Evolutionary conservation across 1,140 invertebrate genomes (phyloP), one percentile per base, ranked within the genome.

Genomic region (Glossosoma conforme): DNA sequence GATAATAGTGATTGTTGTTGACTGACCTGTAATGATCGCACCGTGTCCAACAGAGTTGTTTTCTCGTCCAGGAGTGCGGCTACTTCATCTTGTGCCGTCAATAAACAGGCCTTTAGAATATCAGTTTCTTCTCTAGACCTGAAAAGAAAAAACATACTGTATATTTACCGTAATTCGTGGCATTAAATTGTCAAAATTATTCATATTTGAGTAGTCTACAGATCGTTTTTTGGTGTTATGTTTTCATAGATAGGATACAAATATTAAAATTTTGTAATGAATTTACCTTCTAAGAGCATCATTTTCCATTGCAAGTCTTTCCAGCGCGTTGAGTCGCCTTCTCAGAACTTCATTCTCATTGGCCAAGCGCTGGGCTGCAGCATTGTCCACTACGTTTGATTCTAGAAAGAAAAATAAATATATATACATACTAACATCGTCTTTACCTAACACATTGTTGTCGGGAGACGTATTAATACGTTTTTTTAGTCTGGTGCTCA

Each of bases 11-110:
- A n/a, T n/a, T n/a, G n/a, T n/a, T n/a, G n/a, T n/a, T n/a, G n/a
- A n/a, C 3, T 56, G 54, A 80, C 82, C 70, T 86, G 83, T 54
- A 88, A 61, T 28, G 77, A 68, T 11, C 75, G 70, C 50, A 86
- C 70, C 38, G 80, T 80, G 54, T 88, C 84, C 33, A 88, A 64
- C 19, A 90, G 67, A n/a, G 76, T 76, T 53, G 79, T 79, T 60
- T 89, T 90, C 56, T 90, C 87, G 25, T 83, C 80, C 1, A 87
- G 57, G 32, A 89, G 64, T 19, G 73, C 72, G 13, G 77, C 76
- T 1, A 87, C 82, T 42, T 88, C 81, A 54, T 87, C 85, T 62
- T 89, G 85, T 1, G 86, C 84, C 1, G 78, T 75, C 2, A 58
- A 15, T 17, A 86, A 65, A 58, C 75, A 77, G 1, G 74, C 74